phyloP scores from a whole-genome alignment of 2,888 invertebrate genomes.

The Drosophila pegasa region DNA sequence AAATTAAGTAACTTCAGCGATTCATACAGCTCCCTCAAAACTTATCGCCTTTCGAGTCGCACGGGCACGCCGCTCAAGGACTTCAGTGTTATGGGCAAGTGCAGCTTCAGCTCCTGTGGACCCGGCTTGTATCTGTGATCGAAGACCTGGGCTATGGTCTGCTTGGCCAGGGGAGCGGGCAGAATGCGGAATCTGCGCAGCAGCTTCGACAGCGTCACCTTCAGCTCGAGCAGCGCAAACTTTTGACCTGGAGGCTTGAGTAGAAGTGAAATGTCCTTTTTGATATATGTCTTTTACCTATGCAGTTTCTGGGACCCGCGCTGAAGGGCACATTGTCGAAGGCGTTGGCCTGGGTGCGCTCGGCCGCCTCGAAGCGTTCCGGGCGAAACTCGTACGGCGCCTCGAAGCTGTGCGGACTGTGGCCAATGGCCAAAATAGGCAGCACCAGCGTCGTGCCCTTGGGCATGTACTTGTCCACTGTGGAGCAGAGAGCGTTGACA shows the following conservation, averaged over 20 bases:
- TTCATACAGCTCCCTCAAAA: neutral
- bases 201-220: constrained; percentile 86
- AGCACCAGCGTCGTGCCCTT: constrained; percentile 65
- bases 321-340: constrained; percentile 88
- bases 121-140: constrained; percentile 34
- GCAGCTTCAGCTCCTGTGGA: constrained; percentile 44
- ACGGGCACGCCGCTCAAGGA: constrained; percentile 52
- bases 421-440: constrained; percentile 69
- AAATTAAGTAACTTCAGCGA: neutral
- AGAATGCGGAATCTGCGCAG: constrained; percentile 85
- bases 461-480: constrained; percentile 75
- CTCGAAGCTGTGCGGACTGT: constrained; percentile 71
- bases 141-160: constrained; percentile 70
- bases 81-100: constrained; percentile 51
- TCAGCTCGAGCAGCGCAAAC: constrained; percentile 86
- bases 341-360: constrained; percentile 72
- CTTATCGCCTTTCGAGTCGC: constrained; percentile 32
- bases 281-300: constrained; percentile 56
- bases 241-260: constrained; percentile 83
- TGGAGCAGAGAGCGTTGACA: neutral
- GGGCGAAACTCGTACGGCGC: constrained; percentile 83
- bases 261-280: neutral
- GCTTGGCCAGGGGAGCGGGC: constrained; percentile 83
- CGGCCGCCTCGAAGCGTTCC: constrained; percentile 81
- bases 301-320: constrained; percentile 87